Evolutionary conservation across 1,140 invertebrate species (phyloP), one percentile per base, ranked within the genome.

Genomic region (Sinonovacula constricta): DNA sequence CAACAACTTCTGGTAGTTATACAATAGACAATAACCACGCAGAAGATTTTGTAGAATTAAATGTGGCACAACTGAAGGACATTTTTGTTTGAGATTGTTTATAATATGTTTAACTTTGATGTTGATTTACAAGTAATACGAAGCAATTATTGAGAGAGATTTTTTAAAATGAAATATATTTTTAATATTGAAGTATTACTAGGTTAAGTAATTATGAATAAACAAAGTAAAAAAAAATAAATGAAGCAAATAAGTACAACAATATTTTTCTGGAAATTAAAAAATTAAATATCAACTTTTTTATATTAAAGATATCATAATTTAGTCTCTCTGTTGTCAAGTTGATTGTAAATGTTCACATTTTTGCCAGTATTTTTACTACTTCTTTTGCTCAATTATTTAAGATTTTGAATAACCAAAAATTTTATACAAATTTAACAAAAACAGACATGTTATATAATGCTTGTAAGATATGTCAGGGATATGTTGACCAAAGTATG

Each of bases 1-100:
- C 83, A 14, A 85, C 83, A 12, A 85, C 83, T 22, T 83, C 81
- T 2, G 83, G 83, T 10, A 85, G 83, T 75, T 85, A 85, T 59
- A 86, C 81, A 28, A 86, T 86, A 3, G 82, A 78, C 51, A 78
- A 78, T 54, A 78, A 69, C 60, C 31, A 75, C 4, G 68, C 66
- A 34, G 84, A 85, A 12, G 82, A 84, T 39, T 81, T 80, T 63
- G 30, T 69, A 30, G 75, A 78, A 39, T 54, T 78, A 63, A 78
- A 78, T 70, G 75, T 78, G 53, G 57, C 75, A 70, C 66, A 78
- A 33, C 51, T 78, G 12, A 78, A 70, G 54, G 75, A 78, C 45
- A 70, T 78, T 39, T 70, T 78, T 53, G 75, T 78, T 10, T 78
- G 63, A 78, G 30, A 3, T 31, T 45, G 18, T 45, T 45, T 45